Evolutionary conservation across 92 coral and sea anemone genomes (phyloP).

Genomic region (Epizoanthus illoricatus): DNA sequence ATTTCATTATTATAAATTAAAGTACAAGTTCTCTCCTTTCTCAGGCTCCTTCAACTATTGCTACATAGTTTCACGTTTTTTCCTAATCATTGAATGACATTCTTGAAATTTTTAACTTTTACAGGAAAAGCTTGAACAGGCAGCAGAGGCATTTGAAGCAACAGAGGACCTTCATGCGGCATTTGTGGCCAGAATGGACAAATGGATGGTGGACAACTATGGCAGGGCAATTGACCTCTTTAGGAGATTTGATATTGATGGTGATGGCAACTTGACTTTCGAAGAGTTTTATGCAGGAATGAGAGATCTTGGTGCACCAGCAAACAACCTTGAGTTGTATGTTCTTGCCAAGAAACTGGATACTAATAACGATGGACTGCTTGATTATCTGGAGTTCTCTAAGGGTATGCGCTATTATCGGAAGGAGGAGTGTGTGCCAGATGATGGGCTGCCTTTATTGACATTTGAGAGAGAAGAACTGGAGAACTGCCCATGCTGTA

Average conservation of each 20-base stretch:
- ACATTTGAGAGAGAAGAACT: constrained; percentile 89
- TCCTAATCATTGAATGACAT: too few species aligned
- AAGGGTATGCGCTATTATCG: constrained; percentile 89
- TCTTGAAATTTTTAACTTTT: background rate
- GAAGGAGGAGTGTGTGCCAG: constrained; percentile 75
- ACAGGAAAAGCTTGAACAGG: constrained; percentile 95
- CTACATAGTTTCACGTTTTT: background rate
- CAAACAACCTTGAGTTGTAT: constrained; percentile 89
- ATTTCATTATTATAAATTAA: too few species aligned
- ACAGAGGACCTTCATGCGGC: constrained; percentile 94
- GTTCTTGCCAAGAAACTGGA: constrained; percentile 93
- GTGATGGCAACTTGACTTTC: constrained; percentile 92
- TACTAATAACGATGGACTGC: constrained; percentile 79
- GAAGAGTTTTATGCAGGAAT: constrained; percentile 99
- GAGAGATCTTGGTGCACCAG: constrained; percentile 96
- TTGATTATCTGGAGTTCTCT: constrained; percentile 94
- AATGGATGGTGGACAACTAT: constrained; percentile 96
- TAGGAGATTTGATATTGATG: constrained; percentile 95
- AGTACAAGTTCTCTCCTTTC: too few species aligned
- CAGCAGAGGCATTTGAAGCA: constrained; percentile 93
- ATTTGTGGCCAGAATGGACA: constrained; percentile 94
- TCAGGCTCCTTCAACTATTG: too few species aligned
- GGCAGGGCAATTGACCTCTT: constrained; percentile 94
- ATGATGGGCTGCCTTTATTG: constrained; percentile 82
- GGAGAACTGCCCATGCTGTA: constrained; percentile 95